Evolutionary conservation across 2,888 invertebrate species (phyloP), one percentile per base, ranked within the genome.

Genomic region (Athalia cordata): DNA sequence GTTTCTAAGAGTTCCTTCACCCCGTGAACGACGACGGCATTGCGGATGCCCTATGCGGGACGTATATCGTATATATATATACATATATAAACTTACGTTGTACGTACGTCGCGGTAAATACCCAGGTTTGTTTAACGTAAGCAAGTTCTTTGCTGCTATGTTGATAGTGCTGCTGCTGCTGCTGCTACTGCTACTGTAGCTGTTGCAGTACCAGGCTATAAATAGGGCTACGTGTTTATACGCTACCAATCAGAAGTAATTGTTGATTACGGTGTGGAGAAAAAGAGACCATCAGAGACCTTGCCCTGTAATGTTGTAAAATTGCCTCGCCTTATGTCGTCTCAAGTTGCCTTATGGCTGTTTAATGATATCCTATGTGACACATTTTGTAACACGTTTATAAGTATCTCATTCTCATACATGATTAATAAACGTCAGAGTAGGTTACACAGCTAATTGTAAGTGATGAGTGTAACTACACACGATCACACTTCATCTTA

Each of bases 221-320:
- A 52, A 68, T 52, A 68, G 11, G 5, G 52, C 61, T 13, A 61
- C 61, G 61, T 61, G 52, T 68, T 50, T 68, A 29, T 68, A 68
- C 52, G 68, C 43, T 68, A 55, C 52, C 68, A 68, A 68, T 68
- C 68, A 68, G 52, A 29, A 8, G 50, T 68, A 68, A 68, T 68
- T 55, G 68, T 68, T 68, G 68, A 68, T 68, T 55, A 55, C 15
- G 55, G 43, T 61, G 13, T 11, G 11, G 6, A 7, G 13, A 13
- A 7, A 61, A 8, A 61, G 61, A n/a, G n/a, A 11, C 59, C 13
- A 13, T 5, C 5, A 47, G 66, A 66, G 66, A 47, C 66, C 66
- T 66, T 66, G 66, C 66, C 66, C 11, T 66, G 29, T 29, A 29
- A 29, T 29, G 29, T 29, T 29, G 29, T 29, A 29, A 29, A 29